Evolutionary conservation across 2,797 vertebrate genomes (phyloP), one percentile per base, ranked within the genome.

Genomic region (Pangasius djambal): DNA sequence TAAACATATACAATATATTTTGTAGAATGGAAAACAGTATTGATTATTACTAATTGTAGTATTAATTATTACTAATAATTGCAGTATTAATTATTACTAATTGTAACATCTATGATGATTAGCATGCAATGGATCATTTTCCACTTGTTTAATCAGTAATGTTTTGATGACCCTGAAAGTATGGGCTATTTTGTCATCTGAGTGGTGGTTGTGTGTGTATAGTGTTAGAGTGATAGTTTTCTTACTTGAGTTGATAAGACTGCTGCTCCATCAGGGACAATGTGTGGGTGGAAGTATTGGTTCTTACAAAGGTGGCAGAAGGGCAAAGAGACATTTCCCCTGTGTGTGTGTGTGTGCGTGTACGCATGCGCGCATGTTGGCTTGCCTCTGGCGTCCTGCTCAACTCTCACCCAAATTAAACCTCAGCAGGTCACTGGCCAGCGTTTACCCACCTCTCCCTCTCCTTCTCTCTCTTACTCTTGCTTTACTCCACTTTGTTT

Each of bases 351-450:
- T 88, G 78, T 70, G 61, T 85, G 87, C 34, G 77, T 86, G 63
- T 75, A 70, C 85, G 74, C 91, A 92, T 92, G 92, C 88, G 86
- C 87, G 87, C 89, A 31, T 20, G 67, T 74, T 92, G 63, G 88
- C 81, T 81, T 89, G 91, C 92, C 90, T 91, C 91, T 89, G 90
- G 88, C 93, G 93, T 91, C 25, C 81, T 31, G 75, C 90, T 95
- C 95, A 95, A 95, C 95, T 95, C 94, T 96, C 94, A 95, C 95
- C 95, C 92, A 96, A 94, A 96, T 96, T 93, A 95, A 95, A 94
- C 93, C 93, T 93, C 92, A 87, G 92, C 91, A 90, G 92, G 92
- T 93, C 91, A 88, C 92, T 94, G 90, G 91, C 89, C 94, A 89
- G 87, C 72, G 52, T 88, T 94, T 92, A 91, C 93, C 86, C 85